Conservation (phyloP, 2,113 vertebrate species). For the Heterotilapia buettikoferi region DNA sequence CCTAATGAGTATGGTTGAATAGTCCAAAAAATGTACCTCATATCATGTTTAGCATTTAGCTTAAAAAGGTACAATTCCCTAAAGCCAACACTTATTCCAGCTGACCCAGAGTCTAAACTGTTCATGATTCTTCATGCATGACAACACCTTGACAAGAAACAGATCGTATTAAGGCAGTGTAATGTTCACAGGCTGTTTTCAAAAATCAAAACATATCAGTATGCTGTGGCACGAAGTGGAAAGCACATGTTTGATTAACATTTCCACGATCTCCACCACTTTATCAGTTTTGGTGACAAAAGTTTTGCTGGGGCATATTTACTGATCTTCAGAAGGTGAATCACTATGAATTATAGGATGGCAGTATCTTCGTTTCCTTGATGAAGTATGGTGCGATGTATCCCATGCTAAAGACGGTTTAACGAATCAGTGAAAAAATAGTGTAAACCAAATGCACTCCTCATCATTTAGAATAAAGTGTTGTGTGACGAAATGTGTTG, state of each 20-base stretch:
- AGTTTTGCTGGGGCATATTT: neutral
- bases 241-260: neutral
- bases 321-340: neutral
- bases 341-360: neutral
- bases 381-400: neutral
- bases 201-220: neutral
- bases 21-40: neutral
- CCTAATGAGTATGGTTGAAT: neutral
- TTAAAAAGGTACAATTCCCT: neutral
- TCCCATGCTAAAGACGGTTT: neutral
- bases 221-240: neutral
- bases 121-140: neutral
- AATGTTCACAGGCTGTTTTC: neutral
- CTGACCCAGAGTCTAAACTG: neutral
- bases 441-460: neutral
- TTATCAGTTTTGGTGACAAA: neutral
- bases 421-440: neutral
- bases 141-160: neutral
- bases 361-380: neutral
- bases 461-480: neutral
- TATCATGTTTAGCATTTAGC: neutral
- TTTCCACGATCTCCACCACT: neutral
- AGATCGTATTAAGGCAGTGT: neutral
- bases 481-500: neutral
- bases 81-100: neutral